These are phyloP conservation scores for Pithys albifrons DNA, from an alignment of 2,113 vertebrate genomes.

Conservation along the genomic window DNA sequence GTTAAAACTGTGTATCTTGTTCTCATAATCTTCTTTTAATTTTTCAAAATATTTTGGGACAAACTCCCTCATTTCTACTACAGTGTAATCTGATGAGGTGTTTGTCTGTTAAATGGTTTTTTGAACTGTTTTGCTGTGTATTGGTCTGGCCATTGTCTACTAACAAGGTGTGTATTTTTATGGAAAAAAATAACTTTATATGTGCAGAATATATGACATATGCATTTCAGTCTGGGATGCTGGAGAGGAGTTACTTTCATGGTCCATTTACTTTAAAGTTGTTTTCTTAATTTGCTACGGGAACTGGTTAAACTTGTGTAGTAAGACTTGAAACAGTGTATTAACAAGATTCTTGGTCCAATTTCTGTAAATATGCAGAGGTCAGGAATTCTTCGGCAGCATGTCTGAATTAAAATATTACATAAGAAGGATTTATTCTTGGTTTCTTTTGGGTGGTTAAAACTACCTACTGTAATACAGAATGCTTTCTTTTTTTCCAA, in stretches of 20 bases:
- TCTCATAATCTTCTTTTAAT: neutral
- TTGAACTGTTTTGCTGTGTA: neutral
- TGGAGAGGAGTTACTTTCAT: neutral
- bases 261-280: neutral
- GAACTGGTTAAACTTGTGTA: neutral
- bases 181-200: neutral
- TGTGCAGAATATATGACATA: neutral
- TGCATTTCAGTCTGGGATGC: neutral
- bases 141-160: neutral
- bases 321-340: neutral
- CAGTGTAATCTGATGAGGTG: neutral
- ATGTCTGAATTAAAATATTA: conserved; percentile 24
- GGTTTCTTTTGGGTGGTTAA: neutral
- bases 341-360: conserved; percentile 4
- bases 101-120: neutral
- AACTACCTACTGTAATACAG: neutral
- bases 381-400: neutral
- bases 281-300: neutral
- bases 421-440: neutral
- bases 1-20: neutral
- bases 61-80: neutral
- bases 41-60: neutral
- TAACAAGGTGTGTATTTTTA: neutral
- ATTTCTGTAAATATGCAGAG: neutral
- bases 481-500: neutral